Evolutionary conservation across 2,888 invertebrate species (phyloP), one percentile per base, ranked within the genome.

Genomic region (Sphecodes monilicornis): DNA sequence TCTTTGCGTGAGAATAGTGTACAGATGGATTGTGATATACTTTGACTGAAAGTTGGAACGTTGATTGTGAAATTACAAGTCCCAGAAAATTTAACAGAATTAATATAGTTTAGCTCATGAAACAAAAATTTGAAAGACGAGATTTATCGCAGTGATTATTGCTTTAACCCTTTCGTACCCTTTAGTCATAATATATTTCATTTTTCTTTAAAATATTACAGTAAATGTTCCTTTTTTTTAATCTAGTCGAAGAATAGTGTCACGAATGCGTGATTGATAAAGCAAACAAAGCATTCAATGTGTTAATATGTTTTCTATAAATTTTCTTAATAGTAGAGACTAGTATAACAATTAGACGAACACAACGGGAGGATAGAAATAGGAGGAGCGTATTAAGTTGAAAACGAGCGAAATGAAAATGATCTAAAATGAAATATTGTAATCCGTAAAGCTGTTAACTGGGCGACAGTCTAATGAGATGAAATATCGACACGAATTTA

Each of bases 371-470:
- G 60, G 60, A 29, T n/a, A n/a, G n/a, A n/a, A n/a, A n/a, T n/a
- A n/a, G n/a, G n/a, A n/a, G n/a, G n/a, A n/a, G n/a, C n/a, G n/a
- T n/a, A n/a, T n/a, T 1, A 3, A 54, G n/a, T 11, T 54, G 54
- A n/a, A n/a, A n/a, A 54, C n/a, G n/a, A n/a, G n/a, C 54, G n/a
- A 54, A 54, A n/a, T n/a, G 54, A n/a, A 4, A 54, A 54, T n/a
- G 1, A 3, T n/a, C n/a, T 54, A 11, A 54, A 54, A 3, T n/a
- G 54, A 54, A 54, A n/a, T 54, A 54, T n/a, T 11, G 54, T 54
- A n/a, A n/a, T n/a, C 54, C n/a, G n/a, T n/a, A n/a, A 54, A 54
- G n/a, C n/a, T 54, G 54, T 54, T 54, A 54, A 54, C 54, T 54
- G 54, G 54, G 54, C n/a, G 54, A 54, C 54, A 54, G n/a, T 54